Percentiles rank a stretch among this genome's conserved stretches.
Evolutionary conservation across 92 coral and sea anemone species (phyloP).

Genomic region (Heteractis magnifica): DNA sequence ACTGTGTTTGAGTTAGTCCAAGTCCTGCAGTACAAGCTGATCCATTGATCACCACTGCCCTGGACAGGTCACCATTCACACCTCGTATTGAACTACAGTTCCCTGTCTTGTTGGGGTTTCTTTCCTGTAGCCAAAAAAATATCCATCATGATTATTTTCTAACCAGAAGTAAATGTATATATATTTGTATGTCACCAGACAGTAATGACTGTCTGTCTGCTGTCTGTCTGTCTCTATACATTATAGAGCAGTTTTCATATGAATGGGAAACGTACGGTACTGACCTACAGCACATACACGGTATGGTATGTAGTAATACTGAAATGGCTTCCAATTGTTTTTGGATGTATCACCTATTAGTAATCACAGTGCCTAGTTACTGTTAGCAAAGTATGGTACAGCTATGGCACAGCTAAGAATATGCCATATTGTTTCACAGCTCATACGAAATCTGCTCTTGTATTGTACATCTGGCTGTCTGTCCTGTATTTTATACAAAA

Average conservation of each 20-base stretch:
- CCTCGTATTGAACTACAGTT: slow-evolving; percentile 75
- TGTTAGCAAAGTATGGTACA: too few species aligned
- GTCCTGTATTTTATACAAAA: not conserved
- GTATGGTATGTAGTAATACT: too few species aligned
- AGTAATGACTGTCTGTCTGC: not conserved
- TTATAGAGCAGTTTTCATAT: too few species aligned
- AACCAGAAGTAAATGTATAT: not conserved
- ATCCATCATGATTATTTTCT: too few species aligned
- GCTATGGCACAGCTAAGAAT: too few species aligned
- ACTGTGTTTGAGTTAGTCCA: slow-evolving; percentile 73
- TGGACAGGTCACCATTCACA: slow-evolving; percentile 11
- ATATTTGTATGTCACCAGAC: not conserved
- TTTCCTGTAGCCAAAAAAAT: slow-evolving; percentile 17
- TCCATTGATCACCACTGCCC: slow-evolving; percentile 27
- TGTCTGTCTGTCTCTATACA: not conserved
- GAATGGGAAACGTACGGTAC: too few species aligned
- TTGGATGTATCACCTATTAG: too few species aligned
- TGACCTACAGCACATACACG: too few species aligned
- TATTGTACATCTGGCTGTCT: not conserved
- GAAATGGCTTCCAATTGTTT: too few species aligned
- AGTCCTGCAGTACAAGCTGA: slow-evolving; percentile 65
- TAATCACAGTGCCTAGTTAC: too few species aligned
- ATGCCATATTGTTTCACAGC: too few species aligned
- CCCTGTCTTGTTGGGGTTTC: slow-evolving; percentile 65
- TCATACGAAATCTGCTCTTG: too few species aligned